Conservation (phyloP, 1,140 invertebrate species). For the Potamilus streckersoni region DNA sequence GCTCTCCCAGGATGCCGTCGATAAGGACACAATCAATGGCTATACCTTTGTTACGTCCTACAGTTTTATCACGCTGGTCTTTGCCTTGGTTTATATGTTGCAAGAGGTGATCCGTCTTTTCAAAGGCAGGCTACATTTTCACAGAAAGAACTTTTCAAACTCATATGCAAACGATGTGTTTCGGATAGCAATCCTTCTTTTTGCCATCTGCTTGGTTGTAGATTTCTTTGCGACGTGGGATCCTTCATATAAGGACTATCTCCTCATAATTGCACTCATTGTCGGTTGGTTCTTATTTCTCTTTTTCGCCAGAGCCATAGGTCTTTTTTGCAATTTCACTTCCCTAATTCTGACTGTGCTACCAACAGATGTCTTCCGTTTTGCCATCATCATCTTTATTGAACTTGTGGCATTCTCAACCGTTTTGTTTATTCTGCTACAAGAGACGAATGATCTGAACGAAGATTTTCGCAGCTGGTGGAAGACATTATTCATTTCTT, state of each 20-base stretch:
- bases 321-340: slow-evolving; percentile 45
- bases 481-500: slow-evolving; percentile 8
- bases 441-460: slow-evolving; percentile 2
- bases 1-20: neutral
- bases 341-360: slow-evolving; percentile 44
- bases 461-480: slow-evolving; percentile 9
- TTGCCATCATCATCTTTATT: slow-evolving; percentile 37
- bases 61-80: slow-evolving; percentile 10
- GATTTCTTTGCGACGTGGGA: slow-evolving; percentile 26
- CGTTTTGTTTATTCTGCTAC: slow-evolving; percentile 33
- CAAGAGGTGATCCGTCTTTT: slow-evolving; percentile 20
- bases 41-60: slow-evolving; percentile 20
- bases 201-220: slow-evolving; percentile 19
- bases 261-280: slow-evolving; percentile 34
- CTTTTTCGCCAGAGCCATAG: slow-evolving; percentile 38
- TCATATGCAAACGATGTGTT: slow-evolving; percentile 37
- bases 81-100: slow-evolving; percentile 2
- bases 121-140: slow-evolving; percentile 16
- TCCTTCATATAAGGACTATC: slow-evolving; percentile 25
- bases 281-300: slow-evolving; percentile 43
- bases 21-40: neutral
- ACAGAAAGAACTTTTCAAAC: slow-evolving; percentile 14
- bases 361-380: slow-evolving; percentile 37
- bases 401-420: slow-evolving; percentile 37
- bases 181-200: slow-evolving; percentile 28